Percentiles rank a stretch among this genome's conserved stretches.
These are phyloP conservation scores for Sphyrna mokarran DNA, from an alignment of 2,113 vertebrate genomes.

Conservation along the genomic window DNA sequence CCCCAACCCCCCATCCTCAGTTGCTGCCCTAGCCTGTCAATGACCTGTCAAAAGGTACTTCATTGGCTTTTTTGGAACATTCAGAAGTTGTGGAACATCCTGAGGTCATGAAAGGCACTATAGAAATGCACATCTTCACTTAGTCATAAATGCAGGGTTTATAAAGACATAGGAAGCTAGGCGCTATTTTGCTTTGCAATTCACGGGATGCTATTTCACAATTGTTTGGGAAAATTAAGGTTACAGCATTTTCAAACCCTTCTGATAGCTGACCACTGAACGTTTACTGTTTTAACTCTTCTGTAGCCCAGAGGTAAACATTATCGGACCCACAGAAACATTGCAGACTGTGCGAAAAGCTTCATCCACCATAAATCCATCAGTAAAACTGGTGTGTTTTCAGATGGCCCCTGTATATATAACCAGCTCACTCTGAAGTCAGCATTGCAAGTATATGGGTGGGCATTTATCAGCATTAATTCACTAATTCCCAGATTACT, in stretches of 20 bases:
- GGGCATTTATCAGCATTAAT: slow-evolving; percentile 9
- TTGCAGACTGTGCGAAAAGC: not conserved
- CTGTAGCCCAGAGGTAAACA: not conserved
- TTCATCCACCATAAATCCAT: not conserved
- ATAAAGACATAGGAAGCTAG: no score
- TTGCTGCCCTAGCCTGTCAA: no score
- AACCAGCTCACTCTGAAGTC: not conserved
- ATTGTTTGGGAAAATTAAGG: not conserved
- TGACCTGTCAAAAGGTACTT: no score
- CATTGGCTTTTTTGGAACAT: not conserved
- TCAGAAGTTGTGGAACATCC: not conserved
- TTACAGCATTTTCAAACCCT: not conserved
- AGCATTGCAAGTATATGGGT: not conserved
- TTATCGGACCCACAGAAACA: not conserved
- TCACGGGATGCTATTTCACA: not conserved
- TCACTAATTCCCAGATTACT: slow-evolving; percentile 15
- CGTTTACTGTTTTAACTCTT: slow-evolving; percentile 30
- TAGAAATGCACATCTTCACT: not conserved
- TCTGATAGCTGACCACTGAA: not conserved
- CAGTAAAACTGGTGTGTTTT: not conserved
- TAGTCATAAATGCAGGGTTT: not conserved
- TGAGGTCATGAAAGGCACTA: not conserved
- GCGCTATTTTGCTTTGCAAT: not conserved
- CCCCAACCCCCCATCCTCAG: no score
- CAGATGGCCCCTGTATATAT: not conserved